Conservation (phyloP, 2,797 vertebrate genomes). For the Silurus lanzhouensis region DNA sequence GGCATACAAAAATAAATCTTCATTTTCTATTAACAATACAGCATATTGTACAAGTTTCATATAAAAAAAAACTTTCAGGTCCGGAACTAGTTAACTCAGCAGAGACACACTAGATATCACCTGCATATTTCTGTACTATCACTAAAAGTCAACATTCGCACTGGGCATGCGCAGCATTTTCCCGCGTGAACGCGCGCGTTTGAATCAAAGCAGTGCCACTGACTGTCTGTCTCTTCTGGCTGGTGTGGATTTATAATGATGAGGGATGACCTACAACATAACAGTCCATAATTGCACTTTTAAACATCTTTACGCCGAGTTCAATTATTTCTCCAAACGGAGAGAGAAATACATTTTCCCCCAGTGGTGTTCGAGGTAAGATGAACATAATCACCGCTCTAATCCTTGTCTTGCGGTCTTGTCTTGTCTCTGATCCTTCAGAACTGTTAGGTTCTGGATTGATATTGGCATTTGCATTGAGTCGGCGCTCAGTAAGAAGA, state of each 20-base stretch:
- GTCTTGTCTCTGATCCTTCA: background rate
- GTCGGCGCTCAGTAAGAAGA: background rate
- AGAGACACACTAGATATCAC: background rate
- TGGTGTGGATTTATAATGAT: slow-evolving; percentile 19
- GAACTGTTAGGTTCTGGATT: background rate
- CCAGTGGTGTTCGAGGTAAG: background rate
- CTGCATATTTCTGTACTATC: background rate
- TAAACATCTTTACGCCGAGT: slow-evolving; percentile 22
- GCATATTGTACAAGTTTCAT: slow-evolving; percentile 62
- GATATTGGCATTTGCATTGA: background rate
- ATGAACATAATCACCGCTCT: background rate
- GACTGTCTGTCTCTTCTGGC: background rate
- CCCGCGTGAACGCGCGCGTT: slow-evolving; percentile 9
- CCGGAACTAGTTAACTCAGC: background rate
- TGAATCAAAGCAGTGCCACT: slow-evolving; percentile 8
- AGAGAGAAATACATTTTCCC: too few species aligned
- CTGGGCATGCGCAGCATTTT: slow-evolving; percentile 17
- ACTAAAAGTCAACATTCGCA: background rate
- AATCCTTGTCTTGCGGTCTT: background rate
- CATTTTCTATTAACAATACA: slow-evolving; percentile 69
- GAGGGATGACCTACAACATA: slow-evolving; percentile 5
- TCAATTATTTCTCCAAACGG: background rate
- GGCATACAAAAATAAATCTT: slow-evolving; percentile 89
- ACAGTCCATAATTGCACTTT: slow-evolving; percentile 82
- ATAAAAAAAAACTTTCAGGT: slow-evolving; percentile 13